Evolutionary conservation across 53 echinoderm and acorn worm genomes (phyloP), one percentile per base, ranked within the genome.

Genomic region (Apostichopus leukothele): DNA sequence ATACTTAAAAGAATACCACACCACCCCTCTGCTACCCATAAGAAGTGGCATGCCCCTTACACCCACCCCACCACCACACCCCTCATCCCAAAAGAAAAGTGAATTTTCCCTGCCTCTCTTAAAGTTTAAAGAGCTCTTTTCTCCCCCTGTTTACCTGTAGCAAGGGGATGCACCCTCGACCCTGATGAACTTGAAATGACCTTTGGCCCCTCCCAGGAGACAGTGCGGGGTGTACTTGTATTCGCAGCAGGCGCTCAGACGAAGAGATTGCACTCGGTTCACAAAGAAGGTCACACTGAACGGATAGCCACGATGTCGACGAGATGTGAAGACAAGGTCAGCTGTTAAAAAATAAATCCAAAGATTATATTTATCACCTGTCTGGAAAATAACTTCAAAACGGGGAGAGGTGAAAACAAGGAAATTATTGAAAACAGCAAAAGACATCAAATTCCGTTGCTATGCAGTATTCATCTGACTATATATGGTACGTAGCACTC

Each of bases 301-400:
- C 14, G 98, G 98, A 88, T 93, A 96, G 52, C 98, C 98, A 83
- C 96, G 93, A 84, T 98, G 98, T 61, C 98, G 98, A 14, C 98
- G 94, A 5, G 98, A 98, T 51, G 96, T 96, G 75, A 98, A 98
- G 12, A 98, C 93, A 16, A 94, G 90, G 86, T 98, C 94, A 81
- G 92, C 98, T 98, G 84, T 9, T 74, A 74, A 86, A 53, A 75
- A 57, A 57, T 9, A 7, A 39, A 39, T 39, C 1, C 10, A 57
- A 57, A 57, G 10, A 57, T 57, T 8, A 57, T 8, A 57, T 9
- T 10, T 5, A 57, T 57, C 10, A 7, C 57, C 10, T 57, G 10
- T 39, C 39, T 3, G 39, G 39, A 39, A 27, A 39, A 39, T 39
- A 39, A 39, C 3, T 39, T 39, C 39, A 39, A 39, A 39, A 39